A percentile compares a stretch with the other conserved stretches of the same genome.
phyloP scores from a whole-genome alignment of 2,113 vertebrate species.

The Vidua macroura region DNA sequence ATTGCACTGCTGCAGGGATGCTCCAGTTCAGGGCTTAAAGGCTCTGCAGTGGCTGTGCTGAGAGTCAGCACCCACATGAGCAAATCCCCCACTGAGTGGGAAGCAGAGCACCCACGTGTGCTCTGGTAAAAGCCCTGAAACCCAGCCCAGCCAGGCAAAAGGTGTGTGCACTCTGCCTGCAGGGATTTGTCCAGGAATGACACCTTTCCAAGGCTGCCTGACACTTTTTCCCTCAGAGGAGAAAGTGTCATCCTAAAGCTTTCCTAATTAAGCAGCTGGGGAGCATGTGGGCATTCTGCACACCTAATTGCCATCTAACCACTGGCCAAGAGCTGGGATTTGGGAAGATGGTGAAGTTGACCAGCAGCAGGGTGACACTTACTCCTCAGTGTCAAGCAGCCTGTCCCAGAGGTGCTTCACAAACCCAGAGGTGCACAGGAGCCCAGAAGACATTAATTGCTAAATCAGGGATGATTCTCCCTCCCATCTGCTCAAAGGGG shows the following conservation, averaged over 20 bases:
- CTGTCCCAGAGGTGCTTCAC: not conserved
- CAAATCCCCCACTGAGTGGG: not conserved
- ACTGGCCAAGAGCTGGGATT: too few species aligned
- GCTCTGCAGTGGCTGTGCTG: not conserved
- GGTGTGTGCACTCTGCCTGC: accelerated
- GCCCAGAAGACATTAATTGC: not conserved
- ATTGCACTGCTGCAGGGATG: not conserved
- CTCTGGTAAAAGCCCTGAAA: not conserved
- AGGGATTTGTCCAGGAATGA: not conserved
- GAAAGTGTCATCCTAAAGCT: not conserved
- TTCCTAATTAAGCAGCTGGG: not conserved
- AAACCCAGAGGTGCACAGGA: not conserved
- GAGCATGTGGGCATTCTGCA: not conserved
- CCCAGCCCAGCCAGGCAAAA: accelerated
- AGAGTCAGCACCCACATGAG: not conserved
- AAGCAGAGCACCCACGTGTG: not conserved
- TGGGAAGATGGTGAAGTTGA: not conserved
- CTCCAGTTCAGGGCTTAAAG: not conserved
- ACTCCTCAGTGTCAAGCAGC: not conserved
- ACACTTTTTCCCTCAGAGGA: not conserved
- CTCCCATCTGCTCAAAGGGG: not conserved
- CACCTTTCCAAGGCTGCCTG: not conserved
- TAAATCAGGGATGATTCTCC: not conserved
- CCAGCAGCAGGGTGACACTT: not conserved
- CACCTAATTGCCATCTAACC: not conserved